A percentile compares a stretch with the other conserved stretches of the same genome.
These are phyloP conservation scores for Apostichopus japonicus DNA, from an alignment of 35 echinoderm and acorn worm species.

Conservation along the genomic window DNA sequence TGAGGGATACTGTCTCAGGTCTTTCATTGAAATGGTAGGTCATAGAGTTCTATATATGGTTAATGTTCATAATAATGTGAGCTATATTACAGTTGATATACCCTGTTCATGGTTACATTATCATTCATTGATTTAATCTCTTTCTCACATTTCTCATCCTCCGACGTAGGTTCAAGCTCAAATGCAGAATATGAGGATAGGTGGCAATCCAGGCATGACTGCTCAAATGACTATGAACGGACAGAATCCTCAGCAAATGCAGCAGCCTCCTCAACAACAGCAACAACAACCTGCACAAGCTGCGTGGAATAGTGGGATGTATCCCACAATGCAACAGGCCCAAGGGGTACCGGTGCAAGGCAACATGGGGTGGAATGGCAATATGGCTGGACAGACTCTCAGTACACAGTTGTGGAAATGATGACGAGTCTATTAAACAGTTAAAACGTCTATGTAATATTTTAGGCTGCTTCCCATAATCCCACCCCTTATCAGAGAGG, in stretches of 20 bases:
- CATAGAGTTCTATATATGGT: no score
- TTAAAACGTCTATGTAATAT: neutral
- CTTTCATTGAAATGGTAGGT: no score
- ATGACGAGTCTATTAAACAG: neutral
- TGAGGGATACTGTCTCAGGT: no score
- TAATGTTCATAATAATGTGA: no score
- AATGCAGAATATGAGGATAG: conserved; percentile 63
- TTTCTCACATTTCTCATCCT: no score
- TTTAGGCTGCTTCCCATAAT: neutral
- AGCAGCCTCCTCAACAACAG: conserved; percentile 30
- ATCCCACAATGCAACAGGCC: conserved; percentile 55
- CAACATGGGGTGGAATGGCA: conserved; percentile 57
- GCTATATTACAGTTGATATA: no score
- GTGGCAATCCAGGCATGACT: conserved; percentile 4
- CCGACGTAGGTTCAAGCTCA: conserved; percentile 63
- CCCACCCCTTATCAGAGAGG: neutral
- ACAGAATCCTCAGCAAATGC: conserved; percentile 40
- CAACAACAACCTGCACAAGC: conserved; percentile 37
- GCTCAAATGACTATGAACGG: conserved; percentile 45
- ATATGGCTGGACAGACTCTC: conserved; percentile 76
- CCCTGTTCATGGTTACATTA: neutral
- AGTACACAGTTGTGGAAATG: conserved; percentile 92
- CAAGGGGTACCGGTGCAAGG: conserved; percentile 51
- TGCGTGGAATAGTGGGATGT: conserved; percentile 34
- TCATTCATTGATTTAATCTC: neutral